These are phyloP conservation scores for Luscinia megarhynchos DNA, from an alignment of 2,797 vertebrate species.

Conservation along the genomic window DNA sequence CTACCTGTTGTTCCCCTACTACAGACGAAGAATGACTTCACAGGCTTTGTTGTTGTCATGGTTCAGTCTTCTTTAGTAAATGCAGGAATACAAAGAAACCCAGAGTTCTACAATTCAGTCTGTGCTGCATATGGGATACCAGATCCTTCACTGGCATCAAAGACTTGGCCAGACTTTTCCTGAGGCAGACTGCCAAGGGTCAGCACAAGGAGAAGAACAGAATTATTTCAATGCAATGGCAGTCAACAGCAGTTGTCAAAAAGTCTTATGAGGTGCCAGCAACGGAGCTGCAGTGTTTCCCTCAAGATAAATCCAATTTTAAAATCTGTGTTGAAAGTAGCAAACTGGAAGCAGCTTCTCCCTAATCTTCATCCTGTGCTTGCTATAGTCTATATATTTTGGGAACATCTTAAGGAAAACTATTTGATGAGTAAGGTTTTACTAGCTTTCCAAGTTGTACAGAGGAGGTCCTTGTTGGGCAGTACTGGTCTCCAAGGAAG, in stretches of 20 bases:
- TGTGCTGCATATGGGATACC: neutral
- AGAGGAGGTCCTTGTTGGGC: neutral
- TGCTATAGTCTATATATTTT: neutral
- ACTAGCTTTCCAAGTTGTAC: neutral
- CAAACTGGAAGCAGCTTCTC: neutral
- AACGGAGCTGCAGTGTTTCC: neutral
- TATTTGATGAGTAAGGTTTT: neutral
- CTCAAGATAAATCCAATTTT: neutral
- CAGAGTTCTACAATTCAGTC: neutral
- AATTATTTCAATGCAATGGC: neutral
- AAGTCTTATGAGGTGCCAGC: neutral
- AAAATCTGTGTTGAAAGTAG: neutral
- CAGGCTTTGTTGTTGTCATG: neutral
- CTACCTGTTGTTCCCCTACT: neutral
- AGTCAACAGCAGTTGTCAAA: neutral
- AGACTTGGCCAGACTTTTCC: neutral
- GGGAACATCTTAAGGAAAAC: neutral
- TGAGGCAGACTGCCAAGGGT: neutral
- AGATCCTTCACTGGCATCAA: neutral
- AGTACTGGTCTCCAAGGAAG: neutral
- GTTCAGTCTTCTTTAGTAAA: neutral
- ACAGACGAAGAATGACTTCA: neutral
- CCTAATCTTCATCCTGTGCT: neutral
- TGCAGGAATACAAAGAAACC: neutral
- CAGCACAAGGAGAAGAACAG: neutral